Base-by-base conservation (phyloP, 1,140 invertebrate species). In the Psix sp. region DNA sequence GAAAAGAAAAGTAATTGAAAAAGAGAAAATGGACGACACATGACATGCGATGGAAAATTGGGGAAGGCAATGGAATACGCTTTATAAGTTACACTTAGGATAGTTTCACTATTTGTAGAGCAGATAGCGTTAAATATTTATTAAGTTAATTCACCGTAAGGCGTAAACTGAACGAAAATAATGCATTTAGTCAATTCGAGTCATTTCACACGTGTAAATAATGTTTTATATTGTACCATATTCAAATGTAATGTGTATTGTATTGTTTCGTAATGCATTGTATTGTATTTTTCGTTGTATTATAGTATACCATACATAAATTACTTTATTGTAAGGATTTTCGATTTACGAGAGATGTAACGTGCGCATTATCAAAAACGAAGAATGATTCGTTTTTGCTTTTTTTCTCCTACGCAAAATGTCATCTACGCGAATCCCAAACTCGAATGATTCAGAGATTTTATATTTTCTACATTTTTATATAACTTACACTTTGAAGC, bases 1-100 rank as follows among this genome's bases (percentile, higher is more conserved):
- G n/a, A n/a, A n/a, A n/a, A n/a, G n/a, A n/a, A n/a, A n/a, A n/a
- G n/a, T n/a, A n/a, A n/a, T n/a, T n/a, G n/a, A n/a, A n/a, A n/a
- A n/a, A n/a, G n/a, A n/a, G n/a, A n/a, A n/a, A n/a, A n/a, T n/a
- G 17, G 36, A 38, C 2, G 15, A 35, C 0, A 52, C 38, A 59
- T 45, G 46, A 52, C 39, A 56, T 0, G 51, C 42, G 66, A 68
- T 76, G 77, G 78, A 77, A 80, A 85, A 80, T 80, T 84, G 83
- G 84, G 86, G 84, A 87, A 87, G 85, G 85, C 86, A 86, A 86
- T 84, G 80, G 82, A 87, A 86, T 87, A 87, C 86, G 86, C 86
- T 87, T 87, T 79, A 82, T 77, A 80, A 76, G 80, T 84, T 86
- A 77, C 76, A 43, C 59, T 74, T 85, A 83, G n/a, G n/a, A n/a